phyloP scores from a whole-genome alignment of 2,888 invertebrate species.

The Chymomyza caudatula region DNA sequence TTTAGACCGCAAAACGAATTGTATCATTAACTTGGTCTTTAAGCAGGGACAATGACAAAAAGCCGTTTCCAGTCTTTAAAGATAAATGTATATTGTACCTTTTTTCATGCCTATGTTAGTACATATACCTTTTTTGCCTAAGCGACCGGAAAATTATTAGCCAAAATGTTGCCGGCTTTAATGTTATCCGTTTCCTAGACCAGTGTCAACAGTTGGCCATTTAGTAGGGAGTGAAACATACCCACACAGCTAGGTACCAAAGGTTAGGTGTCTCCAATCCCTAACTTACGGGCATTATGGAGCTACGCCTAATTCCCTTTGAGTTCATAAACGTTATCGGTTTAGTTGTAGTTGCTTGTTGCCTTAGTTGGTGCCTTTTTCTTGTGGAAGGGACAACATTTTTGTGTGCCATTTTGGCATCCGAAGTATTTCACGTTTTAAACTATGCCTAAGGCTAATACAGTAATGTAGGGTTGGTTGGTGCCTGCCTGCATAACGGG shows the following conservation, averaged over 20 bases:
- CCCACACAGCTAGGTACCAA: background rate
- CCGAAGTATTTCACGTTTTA: constrained; percentile 20
- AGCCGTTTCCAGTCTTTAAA: background rate
- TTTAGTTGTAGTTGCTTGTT: background rate
- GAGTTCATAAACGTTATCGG: background rate
- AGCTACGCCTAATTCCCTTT: background rate
- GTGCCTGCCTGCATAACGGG: background rate
- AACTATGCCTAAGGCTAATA: background rate
- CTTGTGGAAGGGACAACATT: constrained; percentile 2
- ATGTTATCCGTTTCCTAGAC: background rate
- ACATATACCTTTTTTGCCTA: background rate
- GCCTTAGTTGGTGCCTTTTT: background rate
- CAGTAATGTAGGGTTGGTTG: background rate
- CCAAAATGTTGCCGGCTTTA: constrained; percentile 2
- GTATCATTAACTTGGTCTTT: background rate
- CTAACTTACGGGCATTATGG: background rate
- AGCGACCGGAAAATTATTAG: constrained; percentile 15
- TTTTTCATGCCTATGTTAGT: background rate
- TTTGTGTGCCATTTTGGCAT: constrained; percentile 14
- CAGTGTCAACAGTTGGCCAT: background rate
- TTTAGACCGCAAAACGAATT: background rate
- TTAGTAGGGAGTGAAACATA: background rate
- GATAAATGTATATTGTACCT: background rate
- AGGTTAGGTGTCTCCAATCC: background rate
- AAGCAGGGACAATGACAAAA: background rate